Evolutionary conservation across 2,888 invertebrate genomes (phyloP).

Genomic region (Caenorhabditis sinica): DNA sequence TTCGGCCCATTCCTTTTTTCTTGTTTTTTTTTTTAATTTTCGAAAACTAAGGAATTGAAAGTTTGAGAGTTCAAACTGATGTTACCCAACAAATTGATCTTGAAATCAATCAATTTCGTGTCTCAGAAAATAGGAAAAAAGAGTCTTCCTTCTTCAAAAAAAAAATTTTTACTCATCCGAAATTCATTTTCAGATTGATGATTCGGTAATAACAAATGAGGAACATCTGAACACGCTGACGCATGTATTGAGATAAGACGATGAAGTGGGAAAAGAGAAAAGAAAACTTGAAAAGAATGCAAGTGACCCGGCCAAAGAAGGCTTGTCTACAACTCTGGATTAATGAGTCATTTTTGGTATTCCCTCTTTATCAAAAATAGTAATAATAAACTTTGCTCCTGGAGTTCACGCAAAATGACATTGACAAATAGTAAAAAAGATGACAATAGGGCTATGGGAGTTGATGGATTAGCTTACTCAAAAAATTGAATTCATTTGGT

Average conservation of each 20-base stretch:
- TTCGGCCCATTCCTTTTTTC: slow-evolving; percentile 72
- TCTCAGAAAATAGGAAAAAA: neutral
- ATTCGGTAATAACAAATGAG: slow-evolving; percentile 58
- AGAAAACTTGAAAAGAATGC: slow-evolving; percentile 33
- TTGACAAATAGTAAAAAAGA: neutral
- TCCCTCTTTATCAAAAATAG: neutral
- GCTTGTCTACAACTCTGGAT: slow-evolving; percentile 29
- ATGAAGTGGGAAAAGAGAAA: neutral
- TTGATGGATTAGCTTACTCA: neutral
- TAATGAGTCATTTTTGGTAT: slow-evolving; percentile 21
- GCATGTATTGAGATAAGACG: slow-evolving; percentile 8
- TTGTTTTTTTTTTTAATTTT: neutral
- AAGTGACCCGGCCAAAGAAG: slow-evolving; percentile 3
- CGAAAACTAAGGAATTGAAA: too few species aligned
- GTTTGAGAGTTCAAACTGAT: too few species aligned
- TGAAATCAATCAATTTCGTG: too few species aligned
- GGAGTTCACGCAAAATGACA: too few species aligned
- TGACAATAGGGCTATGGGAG: slow-evolving; percentile 3
- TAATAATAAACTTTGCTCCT: neutral
- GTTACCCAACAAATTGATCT: neutral
- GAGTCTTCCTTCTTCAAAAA: neutral
- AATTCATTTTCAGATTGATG: slow-evolving; percentile 44
- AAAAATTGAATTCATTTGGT: neutral
- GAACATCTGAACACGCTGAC: slow-evolving; percentile 24
- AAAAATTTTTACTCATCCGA: slow-evolving; percentile 1